These are phyloP conservation scores for Fragum whitleyi DNA, from an alignment of 2,888 invertebrate genomes.

Conservation along the genomic window DNA sequence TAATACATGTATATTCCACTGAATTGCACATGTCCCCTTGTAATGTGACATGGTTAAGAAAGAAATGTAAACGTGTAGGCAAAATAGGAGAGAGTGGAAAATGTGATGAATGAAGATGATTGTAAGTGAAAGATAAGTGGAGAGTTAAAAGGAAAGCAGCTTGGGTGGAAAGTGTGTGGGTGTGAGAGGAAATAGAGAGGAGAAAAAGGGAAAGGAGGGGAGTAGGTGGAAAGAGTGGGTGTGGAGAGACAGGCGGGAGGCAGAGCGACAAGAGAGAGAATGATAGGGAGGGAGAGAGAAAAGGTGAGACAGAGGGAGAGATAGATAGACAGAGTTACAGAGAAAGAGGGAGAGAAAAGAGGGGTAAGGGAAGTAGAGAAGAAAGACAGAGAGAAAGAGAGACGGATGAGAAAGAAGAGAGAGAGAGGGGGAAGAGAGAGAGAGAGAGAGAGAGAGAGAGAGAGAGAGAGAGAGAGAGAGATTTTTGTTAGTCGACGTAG, in stretches of 20 bases:
- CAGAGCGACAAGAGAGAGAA: not conserved
- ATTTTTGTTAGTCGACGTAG: not conserved
- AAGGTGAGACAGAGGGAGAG: too few species aligned
- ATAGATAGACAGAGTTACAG: too few species aligned
- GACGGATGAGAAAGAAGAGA: not conserved
- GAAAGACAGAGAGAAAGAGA: too few species aligned
- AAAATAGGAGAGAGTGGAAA: not conserved
- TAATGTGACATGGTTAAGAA: too few species aligned
- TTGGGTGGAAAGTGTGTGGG: not conserved
- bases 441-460: not conserved
- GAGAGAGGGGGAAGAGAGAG: not conserved
- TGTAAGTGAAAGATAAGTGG: slow-evolving; percentile 10
- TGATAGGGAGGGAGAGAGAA: not conserved
- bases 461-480: slow-evolving; percentile 4
- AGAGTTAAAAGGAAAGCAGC: not conserved
- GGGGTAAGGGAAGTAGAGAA: slow-evolving; percentile 8
- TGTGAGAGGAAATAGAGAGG: not conserved
- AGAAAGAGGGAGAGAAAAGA: not conserved
- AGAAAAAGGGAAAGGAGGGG: not conserved
- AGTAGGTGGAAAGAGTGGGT: slow-evolving; percentile 12
- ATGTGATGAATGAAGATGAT: not conserved
- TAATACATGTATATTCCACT: too few species aligned
- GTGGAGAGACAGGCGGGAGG: not conserved
- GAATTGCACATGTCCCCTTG: too few species aligned
- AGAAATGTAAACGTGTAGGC: too few species aligned